Evolutionary conservation across 2,888 invertebrate species (phyloP), one percentile per base, ranked within the genome.

Genomic region (Orthonevra nobilis): DNA sequence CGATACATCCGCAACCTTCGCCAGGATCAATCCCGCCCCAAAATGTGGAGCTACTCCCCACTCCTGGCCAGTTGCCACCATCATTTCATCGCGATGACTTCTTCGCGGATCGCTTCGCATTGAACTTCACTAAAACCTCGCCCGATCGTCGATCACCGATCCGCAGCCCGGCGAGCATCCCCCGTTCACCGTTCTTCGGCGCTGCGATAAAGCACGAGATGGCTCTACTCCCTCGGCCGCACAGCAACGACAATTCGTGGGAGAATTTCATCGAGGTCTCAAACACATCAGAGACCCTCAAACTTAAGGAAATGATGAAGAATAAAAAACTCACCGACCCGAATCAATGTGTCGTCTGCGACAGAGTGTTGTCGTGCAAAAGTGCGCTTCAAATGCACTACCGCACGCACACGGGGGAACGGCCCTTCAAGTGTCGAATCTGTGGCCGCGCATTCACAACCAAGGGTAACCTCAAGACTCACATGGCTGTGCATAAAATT

Each of bases 341-440:
- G 5, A 99, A 99, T 87, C 98, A 99, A 90, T 99, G 99, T 89
- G 95, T 98, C 58, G 97, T 99, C 82, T 99, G 99, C 88, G 96
- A 98, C 89, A 92, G 98, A 54, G 96, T 98, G 68, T 91, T 99
- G 56, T 98, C 98, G 81, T 98, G 98, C 89, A 98, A 98, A 90
- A 97, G 97, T 89, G 98, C 98, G 20, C 90, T 98, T 81, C 97
- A 98, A 90, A 98, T 98, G 98, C 98, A 98, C 90, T 98, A 98
- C 89, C 92, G 89, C 48, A 89, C 89, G 1, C 89, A 89, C 48
- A 89, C 89, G 0, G 42, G 97, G 0, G 89, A 89, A 70, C 83
- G 89, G 54, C 99, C 99, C 2, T 99, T 97, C 90, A 95, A 96
- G 87, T 99, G 99, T 89, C 96, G 97, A 89, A 96, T 98, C 81